phyloP scores from a whole-genome alignment of 2,888 invertebrate species.

The Taphrorychus bicolor region DNA sequence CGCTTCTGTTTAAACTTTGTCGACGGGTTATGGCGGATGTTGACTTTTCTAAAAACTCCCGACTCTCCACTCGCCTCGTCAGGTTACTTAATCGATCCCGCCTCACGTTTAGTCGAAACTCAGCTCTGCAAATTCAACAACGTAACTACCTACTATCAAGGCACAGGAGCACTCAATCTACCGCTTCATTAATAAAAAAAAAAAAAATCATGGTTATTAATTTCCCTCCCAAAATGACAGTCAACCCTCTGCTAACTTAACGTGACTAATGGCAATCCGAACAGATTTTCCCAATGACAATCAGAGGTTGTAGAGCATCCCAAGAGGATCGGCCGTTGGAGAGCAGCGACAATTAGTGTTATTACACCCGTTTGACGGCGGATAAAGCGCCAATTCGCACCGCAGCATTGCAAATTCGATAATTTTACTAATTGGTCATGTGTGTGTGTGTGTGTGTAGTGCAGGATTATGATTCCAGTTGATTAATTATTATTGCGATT shows the following conservation, averaged over 20 bases:
- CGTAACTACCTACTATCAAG: not conserved
- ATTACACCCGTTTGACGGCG: constrained; percentile 32
- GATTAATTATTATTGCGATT: constrained; percentile 14
- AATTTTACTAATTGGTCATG: constrained; percentile 16
- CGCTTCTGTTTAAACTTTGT: constrained; percentile 37
- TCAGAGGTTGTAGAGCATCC: constrained; percentile 16
- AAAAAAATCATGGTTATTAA: no score
- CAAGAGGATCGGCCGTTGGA: constrained; percentile 11
- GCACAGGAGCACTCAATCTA: no score
- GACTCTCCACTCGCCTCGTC: constrained; percentile 22
- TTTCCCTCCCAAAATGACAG: no score
- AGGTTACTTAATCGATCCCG: constrained; percentile 14
- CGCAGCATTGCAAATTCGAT: constrained; percentile 42
- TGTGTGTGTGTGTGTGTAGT: not conserved
- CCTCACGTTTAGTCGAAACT: not conserved
- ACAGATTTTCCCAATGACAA: constrained; percentile 35
- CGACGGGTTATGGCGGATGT: constrained; percentile 34
- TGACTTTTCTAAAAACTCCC: constrained; percentile 35
- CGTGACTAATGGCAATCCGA: constrained; percentile 30
- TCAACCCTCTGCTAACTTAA: not conserved
- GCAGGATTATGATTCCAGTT: constrained; percentile 10
- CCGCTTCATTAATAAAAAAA: no score
- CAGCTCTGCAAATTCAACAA: not conserved
- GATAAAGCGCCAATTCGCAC: constrained; percentile 38
- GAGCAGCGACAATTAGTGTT: constrained; percentile 33